Evolutionary conservation across 2,888 invertebrate species (phyloP), one percentile per base, ranked within the genome.

Genomic region (Drosophila rellima): DNA sequence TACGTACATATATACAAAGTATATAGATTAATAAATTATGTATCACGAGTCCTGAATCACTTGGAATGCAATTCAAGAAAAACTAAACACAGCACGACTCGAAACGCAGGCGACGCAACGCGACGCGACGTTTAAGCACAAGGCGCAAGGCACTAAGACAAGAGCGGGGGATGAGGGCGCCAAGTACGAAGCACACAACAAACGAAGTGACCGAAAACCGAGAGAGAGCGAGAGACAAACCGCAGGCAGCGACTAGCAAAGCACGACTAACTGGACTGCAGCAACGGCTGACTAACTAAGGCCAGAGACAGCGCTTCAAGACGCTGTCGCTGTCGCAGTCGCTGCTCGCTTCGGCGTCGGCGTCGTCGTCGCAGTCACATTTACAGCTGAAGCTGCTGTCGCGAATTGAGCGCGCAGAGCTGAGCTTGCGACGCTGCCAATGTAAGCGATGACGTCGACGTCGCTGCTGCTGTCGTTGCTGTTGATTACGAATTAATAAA

Each of bases 251-350:
- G 87, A 85, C 82, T 89, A 82, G 83, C 89, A 80, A 80, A 82
- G 78, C 82, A 85, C 80, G 75, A 85, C 89, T 85, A 89, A 89
- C 89, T 74, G 82, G 66, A 37, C 77, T 74, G 73, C 80, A 78
- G 87, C 70, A 64, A 71, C 72, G 73, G 87, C 88, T 76, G 78
- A 80, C 82, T 76, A 81, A 83, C 82, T 82, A 85, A 82, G 80
- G 61, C 83, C 73, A 50, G 55, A 63, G 72, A 60, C 64, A 68
- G 10, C 48, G 74, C 64, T 55, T 55, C 31, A 55, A 74, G 64
- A 47, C 74, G 55, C 62, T 26, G 66, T 23, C 39, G 57, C 40
- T 1, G 64, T 23, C 37, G 55, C 23, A 0, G 63, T 26, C 45
- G 39, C 11, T 7, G 51, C n/a, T 31, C 29, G 57, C 13, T 2